A percentile compares a stretch with the other conserved stretches of the same genome.
These are phyloP conservation scores for Eulemur mongoz DNA, from an alignment of 2,797 vertebrate species.

Conservation along the genomic window DNA sequence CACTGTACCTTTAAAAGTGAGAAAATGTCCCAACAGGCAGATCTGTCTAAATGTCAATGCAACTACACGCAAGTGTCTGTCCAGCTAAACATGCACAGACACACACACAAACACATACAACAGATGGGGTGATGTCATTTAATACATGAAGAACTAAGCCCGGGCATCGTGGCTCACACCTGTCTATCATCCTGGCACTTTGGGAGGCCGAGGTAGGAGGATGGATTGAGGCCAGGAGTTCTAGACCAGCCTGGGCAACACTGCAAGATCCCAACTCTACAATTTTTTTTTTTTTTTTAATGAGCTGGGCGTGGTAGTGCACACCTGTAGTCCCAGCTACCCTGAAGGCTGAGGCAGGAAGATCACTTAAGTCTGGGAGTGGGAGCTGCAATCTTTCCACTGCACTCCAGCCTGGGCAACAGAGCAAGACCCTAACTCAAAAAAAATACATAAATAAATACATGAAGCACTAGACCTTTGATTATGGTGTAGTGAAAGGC, in stretches of 20 bases:
- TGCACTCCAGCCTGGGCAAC: neutral
- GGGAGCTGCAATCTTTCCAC: neutral
- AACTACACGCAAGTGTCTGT: neutral
- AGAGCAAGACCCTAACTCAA: no score
- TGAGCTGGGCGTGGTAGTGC: neutral
- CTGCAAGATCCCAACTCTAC: no score
- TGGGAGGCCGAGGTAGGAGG: neutral
- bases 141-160: neutral
- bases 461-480: neutral
- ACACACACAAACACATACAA: neutral
- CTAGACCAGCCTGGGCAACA: neutral
- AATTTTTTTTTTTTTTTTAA: neutral
- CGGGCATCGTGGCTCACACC: neutral
- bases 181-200: neutral
- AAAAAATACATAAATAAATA: neutral
- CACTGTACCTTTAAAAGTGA: neutral
- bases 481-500: neutral
- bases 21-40: neutral
- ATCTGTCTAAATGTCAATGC: neutral
- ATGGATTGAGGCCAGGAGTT: neutral
- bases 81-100: neutral
- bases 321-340: neutral
- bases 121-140: neutral
- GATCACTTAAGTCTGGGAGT: neutral
- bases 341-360: neutral